Evolutionary conservation across 2,888 invertebrate species (phyloP).

Genomic region (Hypomecis punctinalis): DNA sequence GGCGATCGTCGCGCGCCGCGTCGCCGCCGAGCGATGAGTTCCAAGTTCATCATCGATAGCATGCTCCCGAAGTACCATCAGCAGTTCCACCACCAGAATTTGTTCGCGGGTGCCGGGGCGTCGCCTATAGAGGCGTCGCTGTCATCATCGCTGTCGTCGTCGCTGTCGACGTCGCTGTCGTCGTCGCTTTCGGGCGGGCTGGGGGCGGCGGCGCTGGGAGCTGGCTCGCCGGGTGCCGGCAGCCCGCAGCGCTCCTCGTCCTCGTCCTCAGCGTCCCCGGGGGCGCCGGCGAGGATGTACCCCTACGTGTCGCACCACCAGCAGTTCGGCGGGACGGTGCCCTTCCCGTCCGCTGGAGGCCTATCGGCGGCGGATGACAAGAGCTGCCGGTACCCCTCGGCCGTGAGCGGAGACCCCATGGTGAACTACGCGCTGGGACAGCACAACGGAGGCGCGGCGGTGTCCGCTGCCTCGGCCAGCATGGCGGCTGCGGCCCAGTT

Average conservation of each 20-base stretch:
- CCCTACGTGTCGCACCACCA: constrained; percentile 95
- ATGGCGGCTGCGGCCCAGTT: constrained; percentile 93
- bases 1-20: constrained; percentile 84
- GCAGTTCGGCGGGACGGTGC: constrained; percentile 89
- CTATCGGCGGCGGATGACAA: constrained; percentile 88
- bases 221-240: constrained; percentile 84
- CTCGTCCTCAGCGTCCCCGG: constrained; percentile 89
- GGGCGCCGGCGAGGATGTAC: constrained; percentile 94
- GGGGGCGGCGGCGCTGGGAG: constrained; percentile 86
- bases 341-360: constrained; percentile 88
- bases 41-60: constrained; percentile 99
- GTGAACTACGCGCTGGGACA: constrained; percentile 92
- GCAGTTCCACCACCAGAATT: constrained; percentile 88
- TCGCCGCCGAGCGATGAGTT: constrained; percentile 93
- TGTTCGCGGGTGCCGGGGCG: constrained; percentile 87
- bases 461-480: constrained; percentile 87
- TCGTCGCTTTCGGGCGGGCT: constrained; percentile 87
- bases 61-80: constrained; percentile 97
- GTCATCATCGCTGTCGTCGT: constrained; percentile 85
- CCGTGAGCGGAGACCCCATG: constrained; percentile 88
- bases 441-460: constrained; percentile 89
- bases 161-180: constrained; percentile 82
- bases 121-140: constrained; percentile 89
- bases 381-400: constrained; percentile 92
- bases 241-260: constrained; percentile 87